These are phyloP conservation scores for Lophius piscatorius DNA, from an alignment of 2,113 vertebrate genomes.

Conservation along the genomic window DNA sequence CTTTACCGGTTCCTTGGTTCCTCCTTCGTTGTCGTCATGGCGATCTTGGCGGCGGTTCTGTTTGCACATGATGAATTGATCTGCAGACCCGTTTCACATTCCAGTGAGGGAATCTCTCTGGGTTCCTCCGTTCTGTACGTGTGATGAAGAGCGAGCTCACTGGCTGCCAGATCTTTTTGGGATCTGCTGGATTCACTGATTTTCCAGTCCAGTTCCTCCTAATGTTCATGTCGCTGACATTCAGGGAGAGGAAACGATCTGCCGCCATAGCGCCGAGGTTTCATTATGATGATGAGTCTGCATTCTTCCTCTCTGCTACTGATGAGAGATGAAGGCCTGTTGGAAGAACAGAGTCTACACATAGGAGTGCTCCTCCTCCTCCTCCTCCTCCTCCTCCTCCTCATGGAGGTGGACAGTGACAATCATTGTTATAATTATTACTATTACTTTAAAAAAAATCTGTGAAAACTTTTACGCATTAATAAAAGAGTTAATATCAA, in stretches of 20 bases:
- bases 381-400: slow-evolving; percentile 3
- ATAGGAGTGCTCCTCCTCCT: no score
- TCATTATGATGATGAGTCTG: slow-evolving; percentile 38
- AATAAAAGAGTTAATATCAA: no score
- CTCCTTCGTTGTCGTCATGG: no score
- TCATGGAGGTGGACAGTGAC: neutral
- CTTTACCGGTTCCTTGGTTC: no score
- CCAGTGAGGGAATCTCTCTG: neutral
- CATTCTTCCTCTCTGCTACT: slow-evolving; percentile 18
- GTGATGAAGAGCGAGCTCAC: slow-evolving; percentile 7
- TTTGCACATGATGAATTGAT: no score
- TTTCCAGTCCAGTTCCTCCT: slow-evolving; percentile 73
- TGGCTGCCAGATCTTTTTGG: slow-evolving; percentile 57
- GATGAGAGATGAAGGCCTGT: slow-evolving; percentile 52
- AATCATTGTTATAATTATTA: no score
- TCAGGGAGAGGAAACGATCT: slow-evolving; percentile 46
- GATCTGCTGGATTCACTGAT: slow-evolving; percentile 60
- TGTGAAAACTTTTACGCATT: no score
- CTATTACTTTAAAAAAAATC: no score
- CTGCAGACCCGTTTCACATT: no score
- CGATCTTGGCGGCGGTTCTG: no score
- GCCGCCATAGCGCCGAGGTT: slow-evolving; percentile 27
- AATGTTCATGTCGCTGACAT: slow-evolving; percentile 58
- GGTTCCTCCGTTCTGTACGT: neutral
- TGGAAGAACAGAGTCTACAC: slow-evolving; percentile 10